Base-by-base conservation (phyloP, 2,888 invertebrate species). In the Cosmorhoe ocellata region DNA sequence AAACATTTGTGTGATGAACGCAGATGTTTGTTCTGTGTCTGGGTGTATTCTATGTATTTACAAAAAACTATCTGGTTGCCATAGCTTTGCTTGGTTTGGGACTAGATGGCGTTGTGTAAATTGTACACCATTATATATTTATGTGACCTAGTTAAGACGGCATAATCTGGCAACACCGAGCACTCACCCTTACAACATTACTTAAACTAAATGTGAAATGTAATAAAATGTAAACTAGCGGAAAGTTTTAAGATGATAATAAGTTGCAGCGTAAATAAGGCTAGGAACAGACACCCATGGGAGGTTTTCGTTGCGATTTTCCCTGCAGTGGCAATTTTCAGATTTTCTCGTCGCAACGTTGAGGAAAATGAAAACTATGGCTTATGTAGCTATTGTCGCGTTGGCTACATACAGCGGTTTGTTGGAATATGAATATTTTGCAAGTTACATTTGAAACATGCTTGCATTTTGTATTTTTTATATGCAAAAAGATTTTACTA, bases 251-350 rank as follows among this genome's bases (percentile, higher is more conserved):
- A 33, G 11, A 18, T 34, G 31, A 38, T 46, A 44, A 13, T 10
- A 48, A 48, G 40, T 48, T 31, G 33, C 28, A 2, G 12, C 33
- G 22, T 40, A 36, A 48, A 36, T 41, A 48, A 34, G 28, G 22
- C 33, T 26, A 3, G 28, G n/a, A 13, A 9, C n/a, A 8, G 3
- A n/a, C 12, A 12, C 44, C 36, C 51, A 12, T 18, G 50, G 32
- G 50, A 44, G 22, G 4, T 18, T 33, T 34, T 26, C 26, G 10
- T 26, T 24, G 31, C 9, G 12, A 51, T 51, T 46, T 51, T 26
- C 26, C 36, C 27, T 26, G 4, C 39, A 30, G 37, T 26, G 18
- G 41, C 34, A 37, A 39, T 50, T 43, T 49, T 28, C 41, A 37
- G 41, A 44, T 40, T 50, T 27, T 10, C 13, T 22, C 50, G 34